A percentile compares a stretch with the other conserved stretches of the same genome.
These are phyloP conservation scores for Trichonephila clavata DNA, from an alignment of 1,140 invertebrate species.

Conservation along the genomic window DNA sequence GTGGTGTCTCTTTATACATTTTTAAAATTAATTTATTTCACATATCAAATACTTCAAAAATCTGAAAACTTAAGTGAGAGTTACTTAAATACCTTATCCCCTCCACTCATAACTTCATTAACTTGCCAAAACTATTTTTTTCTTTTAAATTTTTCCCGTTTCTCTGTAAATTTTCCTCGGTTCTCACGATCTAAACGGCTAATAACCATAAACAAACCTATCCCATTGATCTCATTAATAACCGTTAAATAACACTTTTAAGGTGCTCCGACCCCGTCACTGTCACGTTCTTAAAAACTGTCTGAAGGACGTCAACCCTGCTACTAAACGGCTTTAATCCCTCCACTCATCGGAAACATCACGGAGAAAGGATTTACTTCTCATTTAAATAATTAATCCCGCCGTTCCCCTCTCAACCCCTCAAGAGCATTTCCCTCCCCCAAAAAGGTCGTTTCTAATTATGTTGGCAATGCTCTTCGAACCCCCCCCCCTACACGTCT, in stretches of 20 bases:
- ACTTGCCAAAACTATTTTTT: background rate
- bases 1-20: too few relatives aligned
- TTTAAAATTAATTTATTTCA: too few relatives aligned
- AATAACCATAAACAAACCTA: background rate
- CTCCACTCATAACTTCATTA: background rate
- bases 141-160: background rate
- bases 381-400: conserved; percentile 77
- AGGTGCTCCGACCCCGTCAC: conserved; percentile 45
- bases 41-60: too few relatives aligned
- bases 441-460: conserved; percentile 61
- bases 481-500: background rate
- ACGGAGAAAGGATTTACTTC: conserved; percentile 73
- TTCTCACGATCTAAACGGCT: background rate
- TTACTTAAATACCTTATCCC: too few relatives aligned
- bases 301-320: conserved; percentile 20
- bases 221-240: conserved; percentile 62
- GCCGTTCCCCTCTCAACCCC: conserved; percentile 24
- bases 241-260: conserved; percentile 56
- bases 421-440: background rate
- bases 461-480: conserved; percentile 36
- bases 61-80: too few relatives aligned
- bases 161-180: background rate
- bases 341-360: conserved; percentile 55
- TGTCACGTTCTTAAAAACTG: conserved; percentile 69
- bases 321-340: conserved; percentile 60